These are phyloP conservation scores for Manis pentadactyla DNA, from an alignment of 2,797 vertebrate species.

Conservation along the genomic window DNA sequence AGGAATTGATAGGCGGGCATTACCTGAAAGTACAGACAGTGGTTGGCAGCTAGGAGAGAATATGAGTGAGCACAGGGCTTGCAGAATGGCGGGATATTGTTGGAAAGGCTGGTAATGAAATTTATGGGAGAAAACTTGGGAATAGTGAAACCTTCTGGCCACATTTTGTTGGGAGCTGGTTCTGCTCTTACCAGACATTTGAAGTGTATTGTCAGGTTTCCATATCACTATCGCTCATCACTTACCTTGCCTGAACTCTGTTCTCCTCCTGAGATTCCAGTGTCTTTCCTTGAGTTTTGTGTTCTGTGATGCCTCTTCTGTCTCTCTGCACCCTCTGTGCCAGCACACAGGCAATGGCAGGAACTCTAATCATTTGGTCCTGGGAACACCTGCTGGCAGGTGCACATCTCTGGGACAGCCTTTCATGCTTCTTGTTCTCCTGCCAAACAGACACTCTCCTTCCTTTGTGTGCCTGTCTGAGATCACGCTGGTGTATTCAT, in stretches of 20 bases:
- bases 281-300: background rate
- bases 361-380: rapidly evolving
- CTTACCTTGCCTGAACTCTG: too few relatives aligned
- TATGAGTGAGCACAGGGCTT: background rate
- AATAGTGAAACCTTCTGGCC: background rate
- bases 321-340: background rate
- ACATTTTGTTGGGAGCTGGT: background rate
- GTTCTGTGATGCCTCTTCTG: background rate
- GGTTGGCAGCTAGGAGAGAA: too few relatives aligned
- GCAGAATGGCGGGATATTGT: too few relatives aligned
- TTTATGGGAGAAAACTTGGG: background rate
- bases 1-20: background rate
- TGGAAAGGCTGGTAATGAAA: background rate
- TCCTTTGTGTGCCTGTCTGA: background rate
- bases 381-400: background rate
- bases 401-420: background rate
- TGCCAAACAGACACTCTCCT: background rate
- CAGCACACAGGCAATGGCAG: background rate
- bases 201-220: background rate
- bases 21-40: background rate
- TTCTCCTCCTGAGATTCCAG: background rate
- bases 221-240: background rate
- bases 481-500: background rate
- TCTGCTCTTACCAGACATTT: background rate
- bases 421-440: background rate